Base-by-base conservation (phyloP, 2,797 vertebrate genomes). In the Sardinella longiceps region DNA sequence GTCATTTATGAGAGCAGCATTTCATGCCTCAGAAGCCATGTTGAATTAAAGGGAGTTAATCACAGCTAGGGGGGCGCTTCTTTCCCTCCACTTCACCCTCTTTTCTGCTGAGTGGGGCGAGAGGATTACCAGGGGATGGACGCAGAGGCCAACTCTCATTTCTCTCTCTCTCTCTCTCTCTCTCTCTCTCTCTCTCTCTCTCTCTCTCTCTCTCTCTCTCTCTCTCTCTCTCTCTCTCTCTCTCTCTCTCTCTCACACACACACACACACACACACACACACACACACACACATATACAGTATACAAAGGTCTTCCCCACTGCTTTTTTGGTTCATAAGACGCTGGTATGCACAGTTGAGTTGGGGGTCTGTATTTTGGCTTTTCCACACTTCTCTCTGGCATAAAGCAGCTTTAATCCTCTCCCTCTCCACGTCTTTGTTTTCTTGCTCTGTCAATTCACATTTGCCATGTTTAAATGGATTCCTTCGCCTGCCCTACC, bases 21-120 rank as follows among this genome's bases (percentile, higher is more conserved):
- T 90, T 90, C 88, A 90, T 90, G 89, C 89, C 87, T 90, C 89
- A 90, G 84, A 89, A 90, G 86, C 86, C 87, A 87, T 90, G 88
- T 89, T 89, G 89, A 90, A 90, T 90, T 89, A 90, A 90, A 84
- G 88, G 77, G 88, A 89, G 87, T 90, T 77, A 90, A 90, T 89
- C 89, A 88, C 89, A 88, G 89, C 89, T 90, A 87, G 89, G 85
- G 88, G 88, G 70, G 87, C 86, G 37, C 70, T 85, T 60, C 80
- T n/a, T n/a, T 89, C 84, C 89, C 81, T 87, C 70, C 10, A 50
- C 43, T 84, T 88, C 84, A 58, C 85, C 87, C 80, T 82, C 82
- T 80, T 84, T 84, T 53, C 84, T 77, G 83, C 82, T 86, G 84
- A 87, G 87, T 88, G 83, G 86, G 37, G 70, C 39, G 70, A 88